Percentiles rank a stretch among this genome's conserved stretches.
phyloP scores from a whole-genome alignment of 2,113 vertebrate genomes.

The Rutilus rutilus region DNA sequence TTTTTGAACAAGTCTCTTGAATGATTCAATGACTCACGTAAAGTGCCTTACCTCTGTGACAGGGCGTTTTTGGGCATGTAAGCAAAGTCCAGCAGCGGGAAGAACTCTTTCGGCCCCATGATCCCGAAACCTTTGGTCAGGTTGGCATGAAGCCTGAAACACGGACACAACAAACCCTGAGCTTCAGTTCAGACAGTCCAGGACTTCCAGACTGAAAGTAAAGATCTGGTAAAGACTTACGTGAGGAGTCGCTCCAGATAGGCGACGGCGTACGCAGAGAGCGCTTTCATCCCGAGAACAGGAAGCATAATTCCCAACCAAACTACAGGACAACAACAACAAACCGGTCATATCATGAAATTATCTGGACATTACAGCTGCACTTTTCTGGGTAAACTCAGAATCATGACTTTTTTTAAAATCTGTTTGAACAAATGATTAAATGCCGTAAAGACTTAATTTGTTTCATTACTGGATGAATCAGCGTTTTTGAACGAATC shows the following conservation, averaged over 20 bases:
- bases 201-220: not conserved
- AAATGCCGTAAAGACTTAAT: no score
- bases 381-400: no score
- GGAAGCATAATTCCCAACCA: constrained; percentile 96
- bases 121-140: constrained; percentile 94
- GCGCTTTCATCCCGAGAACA: constrained; percentile 89
- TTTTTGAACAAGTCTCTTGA: no score
- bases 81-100: constrained; percentile 94
- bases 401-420: no score
- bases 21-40: no score
- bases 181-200: not conserved
- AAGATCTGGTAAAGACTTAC: constrained; percentile 76
- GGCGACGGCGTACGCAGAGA: constrained; percentile 88
- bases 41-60: constrained; percentile 78
- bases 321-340: constrained; percentile 75
- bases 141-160: constrained; percentile 88
- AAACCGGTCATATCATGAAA: not conserved
- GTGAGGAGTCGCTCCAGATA: constrained; percentile 91
- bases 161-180: not conserved
- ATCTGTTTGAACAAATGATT: no score
- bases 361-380: no score
- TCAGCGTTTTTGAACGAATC: no score
- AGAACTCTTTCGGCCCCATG: constrained; percentile 95
- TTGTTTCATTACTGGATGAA: no score
- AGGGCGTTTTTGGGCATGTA: constrained; percentile 97